A percentile compares a stretch with the other conserved stretches of the same genome.
These are phyloP conservation scores for Vannuccia rotundouncinata DNA, from an alignment of 2,888 invertebrate species.

Conservation along the genomic window DNA sequence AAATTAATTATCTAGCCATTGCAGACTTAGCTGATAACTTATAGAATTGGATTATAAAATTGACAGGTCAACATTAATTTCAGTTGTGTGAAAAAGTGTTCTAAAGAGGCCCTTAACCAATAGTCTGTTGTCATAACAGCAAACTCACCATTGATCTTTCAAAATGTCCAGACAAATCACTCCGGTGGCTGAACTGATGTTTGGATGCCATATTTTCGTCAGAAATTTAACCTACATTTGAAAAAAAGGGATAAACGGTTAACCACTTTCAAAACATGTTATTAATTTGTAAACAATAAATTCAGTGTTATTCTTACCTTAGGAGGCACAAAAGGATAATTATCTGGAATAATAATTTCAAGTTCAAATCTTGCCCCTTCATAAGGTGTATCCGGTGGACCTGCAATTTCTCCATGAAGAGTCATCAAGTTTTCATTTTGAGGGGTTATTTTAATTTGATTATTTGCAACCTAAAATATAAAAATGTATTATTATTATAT, in stretches of 20 bases:
- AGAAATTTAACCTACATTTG: conserved; percentile 76
- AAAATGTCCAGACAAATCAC: conserved; percentile 97
- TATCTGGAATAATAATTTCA: conserved; percentile 95
- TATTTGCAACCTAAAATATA: conserved; percentile 56
- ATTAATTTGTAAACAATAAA: too few species aligned
- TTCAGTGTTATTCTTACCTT: conserved; percentile 65
- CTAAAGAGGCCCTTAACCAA: too few species aligned
- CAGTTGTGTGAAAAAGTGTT: too few species aligned
- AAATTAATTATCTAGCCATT: too few species aligned
- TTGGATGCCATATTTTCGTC: conserved; percentile 99
- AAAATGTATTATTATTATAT: too few species aligned
- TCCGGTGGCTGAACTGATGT: conserved; percentile 90
- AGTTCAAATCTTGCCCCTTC: conserved; percentile 87
- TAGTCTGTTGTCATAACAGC: too few species aligned
- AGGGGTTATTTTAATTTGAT: conserved; percentile 66
- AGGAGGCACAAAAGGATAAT: conserved; percentile 97
- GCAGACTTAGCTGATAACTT: too few species aligned
- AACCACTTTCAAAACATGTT: not conserved
- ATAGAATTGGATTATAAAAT: too few species aligned
- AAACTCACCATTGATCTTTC: conserved; percentile 63
- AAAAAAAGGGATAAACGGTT: conserved; percentile 34
- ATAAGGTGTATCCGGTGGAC: conserved; percentile 95
- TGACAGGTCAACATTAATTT: too few species aligned
- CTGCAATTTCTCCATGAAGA: conserved; percentile 86
- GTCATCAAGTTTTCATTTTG: conserved; percentile 80